Conservation (phyloP, 2,888 invertebrate genomes). For the Scotopteryx bipunctaria region DNA sequence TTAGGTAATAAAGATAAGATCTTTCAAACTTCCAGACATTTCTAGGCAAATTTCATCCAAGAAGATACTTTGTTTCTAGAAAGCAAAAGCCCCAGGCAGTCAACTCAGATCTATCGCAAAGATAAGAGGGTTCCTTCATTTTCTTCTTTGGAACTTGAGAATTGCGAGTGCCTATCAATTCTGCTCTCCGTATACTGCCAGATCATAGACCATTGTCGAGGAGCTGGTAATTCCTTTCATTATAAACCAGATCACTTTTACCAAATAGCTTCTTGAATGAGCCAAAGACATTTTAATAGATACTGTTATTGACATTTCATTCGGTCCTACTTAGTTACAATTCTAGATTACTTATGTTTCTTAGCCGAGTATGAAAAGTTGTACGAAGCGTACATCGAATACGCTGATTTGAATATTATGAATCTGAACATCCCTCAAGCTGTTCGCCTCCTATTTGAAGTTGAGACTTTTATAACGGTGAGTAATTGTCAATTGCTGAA, state of each 20-base stretch:
- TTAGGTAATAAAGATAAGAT: no score
- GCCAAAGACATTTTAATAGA: no score
- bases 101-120: slow-evolving; percentile 33
- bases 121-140: slow-evolving; percentile 65
- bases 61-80: slow-evolving; percentile 24
- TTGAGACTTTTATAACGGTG: slow-evolving; percentile 68
- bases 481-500: slow-evolving; percentile 19
- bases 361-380: slow-evolving; percentile 74
- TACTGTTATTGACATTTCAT: no score
- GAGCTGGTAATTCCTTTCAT: slow-evolving; percentile 69
- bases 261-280: neutral
- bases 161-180: slow-evolving; percentile 84
- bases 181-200: slow-evolving; percentile 82
- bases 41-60: no score
- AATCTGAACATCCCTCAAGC: slow-evolving; percentile 82
- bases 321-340: no score
- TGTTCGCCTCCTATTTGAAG: slow-evolving; percentile 77
- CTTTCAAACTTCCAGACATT: no score
- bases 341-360: no score
- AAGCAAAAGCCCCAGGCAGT: slow-evolving; percentile 23
- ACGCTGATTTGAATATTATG: slow-evolving; percentile 81
- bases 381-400: slow-evolving; percentile 83
- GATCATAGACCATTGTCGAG: slow-evolving; percentile 84
- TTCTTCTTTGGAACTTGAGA: slow-evolving; percentile 75
- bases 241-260: no score